Percentiles rank a stretch among this genome's conserved stretches.
These are phyloP conservation scores for Tiphia femorata DNA, from an alignment of 2,888 invertebrate species.

Conservation along the genomic window DNA sequence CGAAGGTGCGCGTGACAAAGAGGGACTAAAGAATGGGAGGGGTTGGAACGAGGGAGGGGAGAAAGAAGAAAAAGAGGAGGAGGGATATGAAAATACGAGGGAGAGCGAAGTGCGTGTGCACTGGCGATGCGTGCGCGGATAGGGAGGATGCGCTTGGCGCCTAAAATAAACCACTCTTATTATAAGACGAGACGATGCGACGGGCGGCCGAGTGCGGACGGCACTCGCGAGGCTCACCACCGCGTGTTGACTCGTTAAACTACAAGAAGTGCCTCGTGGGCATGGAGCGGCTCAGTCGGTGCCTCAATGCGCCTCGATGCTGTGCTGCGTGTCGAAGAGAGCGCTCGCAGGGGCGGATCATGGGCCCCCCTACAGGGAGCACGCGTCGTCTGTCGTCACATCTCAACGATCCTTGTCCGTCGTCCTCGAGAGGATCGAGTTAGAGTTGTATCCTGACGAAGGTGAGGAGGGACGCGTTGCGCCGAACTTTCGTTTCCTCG, in stretches of 20 bases:
- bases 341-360: constrained; percentile 40
- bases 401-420: constrained; percentile 8
- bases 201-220: constrained; percentile 15
- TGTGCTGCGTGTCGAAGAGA: constrained; percentile 62
- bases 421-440: constrained; percentile 10
- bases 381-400: constrained; percentile 2
- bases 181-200: constrained; percentile 14
- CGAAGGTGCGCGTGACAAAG: too few species aligned
- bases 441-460: constrained; percentile 19
- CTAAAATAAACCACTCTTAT: constrained; percentile 39
- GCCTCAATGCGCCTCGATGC: constrained; percentile 49
- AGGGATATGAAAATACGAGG: neutral
- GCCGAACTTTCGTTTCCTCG: too few species aligned
- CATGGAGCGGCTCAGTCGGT: constrained; percentile 32
- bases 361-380: constrained; percentile 28
- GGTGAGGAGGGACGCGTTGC: constrained; percentile 24
- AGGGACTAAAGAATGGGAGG: too few species aligned
- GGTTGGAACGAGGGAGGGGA: too few species aligned
- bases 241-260: too few species aligned
- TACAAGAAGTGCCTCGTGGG: constrained; percentile 29
- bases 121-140: constrained; percentile 22
- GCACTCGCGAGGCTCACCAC: too few species aligned
- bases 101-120: constrained; percentile 7
- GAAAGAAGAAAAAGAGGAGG: neutral
- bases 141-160: too few species aligned